Evolutionary conservation across 1,140 invertebrate species (phyloP).

Genomic region (Pseudomyrmex dendroicus): DNA sequence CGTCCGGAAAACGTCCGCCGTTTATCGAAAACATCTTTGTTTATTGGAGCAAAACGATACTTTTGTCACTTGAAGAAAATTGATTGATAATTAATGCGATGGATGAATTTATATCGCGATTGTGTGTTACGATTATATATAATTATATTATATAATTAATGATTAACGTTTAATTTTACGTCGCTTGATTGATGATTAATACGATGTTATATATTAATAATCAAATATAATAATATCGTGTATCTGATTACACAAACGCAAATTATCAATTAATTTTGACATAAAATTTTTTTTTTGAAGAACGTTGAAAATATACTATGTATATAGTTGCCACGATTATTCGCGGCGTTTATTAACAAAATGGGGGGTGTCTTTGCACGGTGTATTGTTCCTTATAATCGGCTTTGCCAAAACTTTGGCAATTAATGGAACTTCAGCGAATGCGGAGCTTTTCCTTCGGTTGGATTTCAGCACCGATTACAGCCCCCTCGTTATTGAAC

Average conservation of each 20-base stretch:
- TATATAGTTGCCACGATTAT: neutral
- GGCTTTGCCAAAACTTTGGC: conserved; percentile 60
- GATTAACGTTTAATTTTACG: neutral
- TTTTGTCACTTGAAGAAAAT: neutral
- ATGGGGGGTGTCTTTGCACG: neutral
- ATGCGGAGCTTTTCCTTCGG: conserved; percentile 27
- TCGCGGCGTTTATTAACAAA: conserved; percentile 17
- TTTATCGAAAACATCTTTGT: neutral
- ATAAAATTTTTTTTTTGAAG: neutral
- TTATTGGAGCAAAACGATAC: neutral
- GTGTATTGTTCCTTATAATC: conserved; percentile 52
- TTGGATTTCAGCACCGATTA: conserved; percentile 22
- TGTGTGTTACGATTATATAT: neutral
- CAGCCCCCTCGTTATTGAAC: conserved; percentile 43
- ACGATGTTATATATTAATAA: neutral
- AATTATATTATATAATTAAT: conserved; percentile 1
- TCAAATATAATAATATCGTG: neutral
- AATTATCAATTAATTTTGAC: neutral
- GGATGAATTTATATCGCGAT: no score
- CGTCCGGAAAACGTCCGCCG: neutral
- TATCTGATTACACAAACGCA: neutral
- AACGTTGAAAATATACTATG: neutral
- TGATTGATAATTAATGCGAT: neutral
- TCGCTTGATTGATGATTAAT: conserved; percentile 9
- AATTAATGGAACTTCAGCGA: conserved; percentile 59